Conservation (phyloP, 2,888 invertebrate species). For the Hyppa rectilinea region DNA sequence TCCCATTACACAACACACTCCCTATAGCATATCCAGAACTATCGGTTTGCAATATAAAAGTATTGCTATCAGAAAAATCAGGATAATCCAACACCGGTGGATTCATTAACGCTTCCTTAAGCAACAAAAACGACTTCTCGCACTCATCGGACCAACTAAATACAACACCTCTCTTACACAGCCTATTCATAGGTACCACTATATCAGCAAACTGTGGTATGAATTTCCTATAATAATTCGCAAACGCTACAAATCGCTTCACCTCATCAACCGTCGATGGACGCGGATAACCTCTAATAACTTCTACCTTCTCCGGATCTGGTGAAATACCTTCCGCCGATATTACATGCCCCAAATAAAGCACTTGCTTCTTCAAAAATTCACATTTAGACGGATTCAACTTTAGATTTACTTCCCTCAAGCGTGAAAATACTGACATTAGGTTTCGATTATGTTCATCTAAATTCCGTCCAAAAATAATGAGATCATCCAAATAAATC, state of each 20-base stretch:
- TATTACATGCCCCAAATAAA: constrained; percentile 10
- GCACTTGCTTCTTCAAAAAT: no score
- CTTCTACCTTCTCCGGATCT: constrained; percentile 10
- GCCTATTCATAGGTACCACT: not conserved
- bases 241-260: no score
- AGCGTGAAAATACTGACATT: no score
- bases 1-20: constrained; percentile 16
- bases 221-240: no score
- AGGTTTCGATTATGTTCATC: no score
- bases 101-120: constrained; percentile 13
- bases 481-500: no score
- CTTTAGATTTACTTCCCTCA: no score
- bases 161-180: not conserved
- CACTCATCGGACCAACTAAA: constrained; percentile 18
- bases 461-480: no score
- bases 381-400: no score
- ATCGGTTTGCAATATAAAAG: constrained; percentile 18
- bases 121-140: not conserved
- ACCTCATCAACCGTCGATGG: no score
- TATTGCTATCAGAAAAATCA: constrained; percentile 17
- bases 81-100: constrained; percentile 20
- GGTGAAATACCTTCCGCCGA: constrained; percentile 10
- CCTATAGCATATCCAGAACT: constrained; percentile 14
- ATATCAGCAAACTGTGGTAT: constrained; percentile 17
- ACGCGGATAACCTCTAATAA: not conserved